Conservation (phyloP, 2,113 vertebrate species). For the Tyrannus savana region DNA sequence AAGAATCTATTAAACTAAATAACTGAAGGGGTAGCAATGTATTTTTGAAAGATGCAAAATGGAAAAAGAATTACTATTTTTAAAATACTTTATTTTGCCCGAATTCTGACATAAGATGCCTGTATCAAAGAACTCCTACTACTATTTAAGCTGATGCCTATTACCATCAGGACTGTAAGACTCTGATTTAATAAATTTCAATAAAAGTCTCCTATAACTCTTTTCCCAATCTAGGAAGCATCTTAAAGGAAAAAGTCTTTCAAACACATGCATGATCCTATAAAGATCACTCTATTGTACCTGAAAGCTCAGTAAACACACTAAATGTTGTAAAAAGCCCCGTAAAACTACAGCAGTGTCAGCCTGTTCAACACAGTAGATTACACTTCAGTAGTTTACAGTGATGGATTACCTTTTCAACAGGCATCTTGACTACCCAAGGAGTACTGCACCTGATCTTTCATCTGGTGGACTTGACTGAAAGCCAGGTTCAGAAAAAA, state of each 20-base stretch:
- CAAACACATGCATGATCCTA: not conserved
- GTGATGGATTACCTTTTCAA: not conserved
- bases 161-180: not conserved
- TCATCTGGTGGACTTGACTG: not conserved
- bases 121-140: not conserved
- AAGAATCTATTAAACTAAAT: not conserved
- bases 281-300: not conserved
- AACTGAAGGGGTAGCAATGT: not conserved
- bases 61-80: not conserved
- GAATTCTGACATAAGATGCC: not conserved
- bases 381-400: not conserved
- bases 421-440: not conserved
- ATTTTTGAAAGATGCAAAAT: not conserved
- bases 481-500: conserved; percentile 22
- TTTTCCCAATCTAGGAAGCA: not conserved
- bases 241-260: not conserved
- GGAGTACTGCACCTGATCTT: not conserved
- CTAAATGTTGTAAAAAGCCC: not conserved
- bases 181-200: not conserved
- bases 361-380: not conserved
- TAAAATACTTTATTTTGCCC: not conserved
- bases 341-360: not conserved
- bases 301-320: not conserved
- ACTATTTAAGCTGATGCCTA: not conserved
- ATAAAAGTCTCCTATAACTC: not conserved